Evolutionary conservation across 1,140 invertebrate species (phyloP), one percentile per base, ranked within the genome.

Genomic region (Callitettix versicolor): DNA sequence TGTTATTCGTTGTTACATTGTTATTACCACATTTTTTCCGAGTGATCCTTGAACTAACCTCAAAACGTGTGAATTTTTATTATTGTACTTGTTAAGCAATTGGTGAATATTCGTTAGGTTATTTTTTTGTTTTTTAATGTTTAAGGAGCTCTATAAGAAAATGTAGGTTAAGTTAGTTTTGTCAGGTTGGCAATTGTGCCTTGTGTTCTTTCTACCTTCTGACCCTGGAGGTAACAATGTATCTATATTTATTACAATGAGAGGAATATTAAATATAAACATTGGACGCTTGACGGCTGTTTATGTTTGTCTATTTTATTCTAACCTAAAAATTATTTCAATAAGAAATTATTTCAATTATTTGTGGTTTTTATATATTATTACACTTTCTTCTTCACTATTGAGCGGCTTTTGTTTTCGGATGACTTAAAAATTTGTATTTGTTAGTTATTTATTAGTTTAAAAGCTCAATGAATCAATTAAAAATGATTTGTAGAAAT

Each of bases 161-260:
- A 33, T 22, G 21, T 42, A 47, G 34, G 26, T 12, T 46, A 48
- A 48, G 38, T 30, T 46, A 36, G 53, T 24, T 55, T 53, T 51
- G 34, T 55, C 52, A 26, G 36, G 47, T 30, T 49, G 48, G 30
- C 48, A 51, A 51, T 51, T 15, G 48, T 55, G 53, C 53, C 41
- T 44, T 54, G 64, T 64, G 57, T 56, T 62, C 42, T 56, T 65
- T 64, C 64, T 63, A 64, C 65, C 57, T 46, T 56, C 53, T 59
- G 67, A 65, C 68, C 67, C 53, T 49, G 65, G 66, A 9, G 26
- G 3, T 4, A 30, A 30, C 26, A 30, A 54, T 61, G 67, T 66
- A 67, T 58, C 53, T 57, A 41, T 38, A 14, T 46, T 21, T 26
- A 57, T 55, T 33, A 49, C 42, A 42, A 34, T 43, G 38, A 20